Evolutionary conservation across 2,113 vertebrate genomes (phyloP), one percentile per base, ranked within the genome.

Genomic region (Caloenas nicobarica): DNA sequence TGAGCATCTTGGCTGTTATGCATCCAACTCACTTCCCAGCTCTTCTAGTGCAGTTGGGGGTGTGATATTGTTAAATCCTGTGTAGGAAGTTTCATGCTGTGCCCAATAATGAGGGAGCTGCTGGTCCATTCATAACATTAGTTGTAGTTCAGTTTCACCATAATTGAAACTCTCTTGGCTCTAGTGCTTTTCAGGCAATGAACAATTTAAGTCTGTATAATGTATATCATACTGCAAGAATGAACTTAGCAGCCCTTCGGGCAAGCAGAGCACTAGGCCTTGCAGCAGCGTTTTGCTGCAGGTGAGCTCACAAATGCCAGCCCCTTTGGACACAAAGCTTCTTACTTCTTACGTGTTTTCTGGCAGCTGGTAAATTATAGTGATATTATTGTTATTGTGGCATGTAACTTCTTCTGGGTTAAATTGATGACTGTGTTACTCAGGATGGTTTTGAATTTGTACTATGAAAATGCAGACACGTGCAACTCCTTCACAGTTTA

Each of bases 71-170:
- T 79, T 79, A 91, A 89, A 71, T 56, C n/a, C 40, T 76, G 70
- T 12, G 26, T 23, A 42, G 51, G 48, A 79, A 48, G 53, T 56
- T 83, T 78, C 86, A 81, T 61, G 77, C 93, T 86, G 77, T 74
- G 72, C 26, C 81, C 51, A 38, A 54, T 94, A 92, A 94, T 64
- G 77, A 92, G 81, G 29, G 48, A 91, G 72, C 72, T 56, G 77
- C 74, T 71, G 81, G 56, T 86, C 76, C 69, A 92, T 92, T 88
- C 82, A 84, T 92, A 96, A 92, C 60, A 88, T 93, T 90, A 68
- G 70, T 11, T 82, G 78, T 89, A 68, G 57, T 79, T 91, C 42
- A 53, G n/a, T 88, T 88, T 85, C 62, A 57, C 66, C 40, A 11
- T 65, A 82, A 86, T 31, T 76, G 68, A 64, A 90, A 56, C 42